phyloP scores from a whole-genome alignment of 92 coral and sea anemone genomes.

The Zoanthus sociatus region DNA sequence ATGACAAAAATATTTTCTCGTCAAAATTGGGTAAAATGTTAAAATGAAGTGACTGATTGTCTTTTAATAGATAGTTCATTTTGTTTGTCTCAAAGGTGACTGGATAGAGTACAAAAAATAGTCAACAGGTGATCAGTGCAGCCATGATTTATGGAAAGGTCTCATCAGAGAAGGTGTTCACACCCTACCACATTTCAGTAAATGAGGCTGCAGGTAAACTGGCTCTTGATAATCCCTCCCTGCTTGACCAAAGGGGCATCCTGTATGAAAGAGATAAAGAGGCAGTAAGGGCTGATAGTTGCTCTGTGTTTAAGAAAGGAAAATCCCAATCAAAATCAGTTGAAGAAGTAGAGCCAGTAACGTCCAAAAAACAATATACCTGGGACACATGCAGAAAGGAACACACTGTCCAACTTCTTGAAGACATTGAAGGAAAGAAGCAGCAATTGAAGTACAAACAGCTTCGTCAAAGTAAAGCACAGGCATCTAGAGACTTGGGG shows the following conservation, averaged over 20 bases:
- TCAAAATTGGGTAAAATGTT: slow-evolving; percentile 7
- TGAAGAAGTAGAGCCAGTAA: slow-evolving; percentile 32
- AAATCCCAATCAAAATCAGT: slow-evolving; percentile 52
- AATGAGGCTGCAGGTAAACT: slow-evolving; percentile 1
- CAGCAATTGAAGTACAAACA: slow-evolving; percentile 55
- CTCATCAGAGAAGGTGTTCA: slow-evolving; percentile 25
- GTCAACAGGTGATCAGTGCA: slow-evolving; percentile 19
- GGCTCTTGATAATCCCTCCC: neutral
- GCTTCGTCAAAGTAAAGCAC: slow-evolving; percentile 58
- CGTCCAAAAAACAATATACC: slow-evolving; percentile 54
- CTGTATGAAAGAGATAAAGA: slow-evolving; percentile 67
- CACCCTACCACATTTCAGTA: slow-evolving; percentile 13
- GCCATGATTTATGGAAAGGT: slow-evolving; percentile 17
- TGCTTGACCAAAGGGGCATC: slow-evolving; percentile 10
- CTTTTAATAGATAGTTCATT: slow-evolving; percentile 45
- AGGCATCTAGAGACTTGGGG: slow-evolving; percentile 67
- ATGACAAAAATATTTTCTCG: neutral
- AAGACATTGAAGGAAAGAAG: slow-evolving; percentile 64
- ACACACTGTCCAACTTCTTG: slow-evolving; percentile 45
- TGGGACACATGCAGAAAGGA: slow-evolving; percentile 53
- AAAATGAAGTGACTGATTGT: slow-evolving; percentile 48
- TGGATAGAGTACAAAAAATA: neutral
- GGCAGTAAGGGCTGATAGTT: slow-evolving; percentile 40
- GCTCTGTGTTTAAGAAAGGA: slow-evolving; percentile 55
- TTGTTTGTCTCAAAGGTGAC: slow-evolving; percentile 39